Evolutionary conservation across 2,113 vertebrate species (phyloP), one percentile per base, ranked within the genome.

Genomic region (Misgurnus anguillicaudatus): DNA sequence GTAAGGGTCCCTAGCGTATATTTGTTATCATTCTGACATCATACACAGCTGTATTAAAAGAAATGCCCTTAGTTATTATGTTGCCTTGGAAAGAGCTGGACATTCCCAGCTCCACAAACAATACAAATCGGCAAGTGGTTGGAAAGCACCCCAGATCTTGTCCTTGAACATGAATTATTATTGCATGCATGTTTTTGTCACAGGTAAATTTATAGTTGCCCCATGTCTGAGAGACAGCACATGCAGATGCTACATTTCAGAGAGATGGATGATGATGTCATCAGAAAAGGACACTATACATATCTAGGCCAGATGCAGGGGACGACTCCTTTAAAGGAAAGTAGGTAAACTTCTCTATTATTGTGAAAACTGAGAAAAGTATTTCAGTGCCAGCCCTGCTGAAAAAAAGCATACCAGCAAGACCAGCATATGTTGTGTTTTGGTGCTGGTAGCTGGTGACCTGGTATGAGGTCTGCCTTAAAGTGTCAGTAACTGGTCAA

Each of bases 301-400:
- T 73, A 66, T 63, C 69, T 60, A 60, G 70, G 74, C 62, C 80
- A 58, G 31, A 41, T 13, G 63, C 48, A 42, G 11, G 9, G 24
- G 38, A 57, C 36, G 24, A 57, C 42, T 19, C 82, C 84, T 77
- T 84, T 80, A 75, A 86, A 73, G 73, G 82, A 36, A 79, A 77
- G 42, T 21, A 62, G 60, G 45, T 64, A 75, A 65, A 68, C 63
- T n/a, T 71, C 17, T 65, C 14, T 51, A 31, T 16, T 24, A 36
- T 63, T 31, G 47, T 67, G 57, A n/a, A 39, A 19, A n/a, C n/a
- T 39, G 66, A 63, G 17, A n/a, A 38, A 78, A 48, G 4, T 16
- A 64, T 5, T 4, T 24, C n/a, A 31, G 6, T 24, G 36, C 48
- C 11, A 51, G 48, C n/a, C n/a, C n/a, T n/a, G n/a, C n/a, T n/a